Percentiles rank a stretch among this genome's conserved stretches.
phyloP scores from a whole-genome alignment of 1,140 invertebrate genomes.

The Samia ricini region DNA sequence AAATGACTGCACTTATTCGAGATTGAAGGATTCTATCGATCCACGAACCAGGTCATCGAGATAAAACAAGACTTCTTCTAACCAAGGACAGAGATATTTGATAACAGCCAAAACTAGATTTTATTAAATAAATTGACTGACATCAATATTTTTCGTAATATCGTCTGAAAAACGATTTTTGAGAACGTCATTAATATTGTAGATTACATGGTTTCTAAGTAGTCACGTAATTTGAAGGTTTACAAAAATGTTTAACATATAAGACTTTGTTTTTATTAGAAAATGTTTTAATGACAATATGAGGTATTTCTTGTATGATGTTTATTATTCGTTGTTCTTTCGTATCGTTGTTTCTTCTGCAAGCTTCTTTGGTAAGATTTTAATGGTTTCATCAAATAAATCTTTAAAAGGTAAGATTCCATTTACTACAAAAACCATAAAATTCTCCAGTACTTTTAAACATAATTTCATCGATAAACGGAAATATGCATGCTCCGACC shows the following conservation, averaged over 20 bases:
- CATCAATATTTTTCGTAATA: background rate
- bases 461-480: background rate
- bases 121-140: background rate
- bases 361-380: background rate
- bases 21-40: background rate
- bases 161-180: background rate
- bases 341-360: background rate
- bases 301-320: no score
- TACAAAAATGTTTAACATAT: no score
- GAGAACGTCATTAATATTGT: background rate
- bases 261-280: no score
- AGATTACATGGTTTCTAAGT: no score
- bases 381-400: background rate
- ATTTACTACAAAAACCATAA: background rate
- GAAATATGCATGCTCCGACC: no score
- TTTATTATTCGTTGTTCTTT: background rate
- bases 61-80: background rate
- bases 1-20: background rate
- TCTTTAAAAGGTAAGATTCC: background rate
- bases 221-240: no score
- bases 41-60: background rate
- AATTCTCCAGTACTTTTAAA: background rate
- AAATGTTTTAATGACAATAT: no score
- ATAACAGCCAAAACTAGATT: background rate
- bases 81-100: background rate